Evolutionary conservation across 2,888 invertebrate genomes (phyloP).

Genomic region (Calameuta idolon): DNA sequence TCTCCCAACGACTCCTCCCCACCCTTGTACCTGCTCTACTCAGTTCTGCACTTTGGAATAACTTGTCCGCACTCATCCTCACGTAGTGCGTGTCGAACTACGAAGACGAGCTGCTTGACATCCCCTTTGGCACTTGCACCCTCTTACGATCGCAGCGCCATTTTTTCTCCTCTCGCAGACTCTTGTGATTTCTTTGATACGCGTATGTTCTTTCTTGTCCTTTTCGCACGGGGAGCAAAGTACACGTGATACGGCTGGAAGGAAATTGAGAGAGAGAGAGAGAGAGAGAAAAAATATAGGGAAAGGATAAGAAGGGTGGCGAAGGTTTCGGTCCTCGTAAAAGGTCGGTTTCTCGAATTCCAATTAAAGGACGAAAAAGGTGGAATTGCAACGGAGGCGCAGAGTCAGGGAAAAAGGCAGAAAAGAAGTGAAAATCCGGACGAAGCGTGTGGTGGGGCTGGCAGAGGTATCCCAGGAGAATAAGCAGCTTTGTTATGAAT

Average conservation of each 20-base stretch:
- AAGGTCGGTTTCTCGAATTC: background rate
- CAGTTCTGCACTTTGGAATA: background rate
- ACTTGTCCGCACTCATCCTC: background rate
- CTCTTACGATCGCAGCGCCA: background rate
- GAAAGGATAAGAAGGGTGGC: background rate
- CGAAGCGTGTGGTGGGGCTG: background rate
- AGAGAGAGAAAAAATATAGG: background rate
- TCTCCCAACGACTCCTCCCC: background rate
- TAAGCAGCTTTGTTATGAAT: background rate
- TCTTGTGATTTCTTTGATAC: background rate
- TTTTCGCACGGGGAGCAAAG: background rate
- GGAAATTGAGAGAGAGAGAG: too few relatives aligned
- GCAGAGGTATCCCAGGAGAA: background rate
- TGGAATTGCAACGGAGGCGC: background rate
- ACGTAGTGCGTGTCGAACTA: background rate
- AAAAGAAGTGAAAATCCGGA: background rate
- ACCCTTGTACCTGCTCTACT: slow-evolving; percentile 12
- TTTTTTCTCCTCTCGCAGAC: background rate
- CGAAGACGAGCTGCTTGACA: background rate
- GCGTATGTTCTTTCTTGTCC: background rate
- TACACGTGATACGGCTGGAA: background rate
- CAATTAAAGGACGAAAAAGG: background rate
- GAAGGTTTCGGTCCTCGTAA: background rate
- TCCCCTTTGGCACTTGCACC: background rate
- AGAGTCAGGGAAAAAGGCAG: background rate